Evolutionary conservation across 2,797 vertebrate genomes (phyloP), one percentile per base, ranked within the genome.

Genomic region (Pithecia hirsuta): DNA sequence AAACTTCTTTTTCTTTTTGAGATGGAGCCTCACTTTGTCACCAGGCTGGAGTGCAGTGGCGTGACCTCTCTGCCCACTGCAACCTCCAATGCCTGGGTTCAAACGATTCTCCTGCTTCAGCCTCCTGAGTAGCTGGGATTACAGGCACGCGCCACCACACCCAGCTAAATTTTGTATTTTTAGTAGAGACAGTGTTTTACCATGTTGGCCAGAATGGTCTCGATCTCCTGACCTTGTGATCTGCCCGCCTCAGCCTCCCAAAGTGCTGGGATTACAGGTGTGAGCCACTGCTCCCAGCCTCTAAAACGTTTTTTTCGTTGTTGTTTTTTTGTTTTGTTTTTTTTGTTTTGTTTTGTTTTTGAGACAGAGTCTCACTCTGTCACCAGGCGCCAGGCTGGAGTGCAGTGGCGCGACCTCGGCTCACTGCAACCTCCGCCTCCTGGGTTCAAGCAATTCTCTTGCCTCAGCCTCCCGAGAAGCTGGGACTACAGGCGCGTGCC

Each of bases 11-110:
- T 33, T 64, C 33, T 15, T 61, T 59, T 59, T 61, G 59, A 64
- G 61, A n/a, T 17, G 15, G 33, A 64, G 30, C n/a, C 64, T 67
- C 0, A 8, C 1, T 67, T 1, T 67, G 15, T n/a, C 0, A 7
- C 64, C 64, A 19, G 64, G 64, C 33, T 67, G 15, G 64, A 67
- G 64, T 67, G 64, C 33, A 0, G 15, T 67, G 64, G 33, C 15
- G 0, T 19, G 64, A 67, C n/a, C 64, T 67, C 33, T 19, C 1
- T 1, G 14, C 33, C n/a, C 64, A 67, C 64, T 67, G 33, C 7
- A n/a, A 67, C 64, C 15, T 67, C 33, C 1, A 2, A 4, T 33
- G 7, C 64, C 64, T 33, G n/a, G 15, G 64, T n/a, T n/a, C 33
- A 67, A n/a, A 33, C 1, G 0, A 67, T n/a, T n/a, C 33, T 67